phyloP scores from a whole-genome alignment of 30 jellyfish, hydroid and myxozoan species.

The Pelagia noctiluca region DNA sequence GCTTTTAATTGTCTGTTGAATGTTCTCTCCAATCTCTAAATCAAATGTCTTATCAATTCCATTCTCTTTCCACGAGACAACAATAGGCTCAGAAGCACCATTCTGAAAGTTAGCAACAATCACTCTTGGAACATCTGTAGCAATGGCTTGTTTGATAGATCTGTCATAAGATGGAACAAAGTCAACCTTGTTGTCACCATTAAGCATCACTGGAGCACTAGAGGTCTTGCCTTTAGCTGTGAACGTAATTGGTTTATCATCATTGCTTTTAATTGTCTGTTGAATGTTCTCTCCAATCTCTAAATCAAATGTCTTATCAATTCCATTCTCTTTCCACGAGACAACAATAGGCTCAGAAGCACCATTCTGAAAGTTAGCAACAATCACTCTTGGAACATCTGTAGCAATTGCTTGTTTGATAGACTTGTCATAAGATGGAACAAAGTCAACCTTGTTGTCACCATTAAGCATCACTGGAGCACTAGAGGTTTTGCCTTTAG shows the following conservation, averaged over 20 bases:
- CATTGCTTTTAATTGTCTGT: neutral
- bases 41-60: neutral
- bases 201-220: neutral
- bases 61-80: neutral
- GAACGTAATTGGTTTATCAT: neutral
- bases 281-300: neutral
- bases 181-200: neutral
- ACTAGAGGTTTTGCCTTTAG: neutral
- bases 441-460: neutral
- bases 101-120: neutral
- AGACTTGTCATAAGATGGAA: neutral
- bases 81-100: neutral
- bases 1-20: neutral
- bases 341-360: neutral
- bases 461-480: neutral
- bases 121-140: neutral
- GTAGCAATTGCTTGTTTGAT: neutral
- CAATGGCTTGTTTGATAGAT: neutral
- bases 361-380: neutral
- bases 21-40: neutral
- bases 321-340: neutral
- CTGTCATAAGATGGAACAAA: neutral
- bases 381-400: neutral
- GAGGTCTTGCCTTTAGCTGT: neutral
- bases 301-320: neutral